Conservation (phyloP, 1,140 invertebrate species). For the Sycophila sp. region DNA sequence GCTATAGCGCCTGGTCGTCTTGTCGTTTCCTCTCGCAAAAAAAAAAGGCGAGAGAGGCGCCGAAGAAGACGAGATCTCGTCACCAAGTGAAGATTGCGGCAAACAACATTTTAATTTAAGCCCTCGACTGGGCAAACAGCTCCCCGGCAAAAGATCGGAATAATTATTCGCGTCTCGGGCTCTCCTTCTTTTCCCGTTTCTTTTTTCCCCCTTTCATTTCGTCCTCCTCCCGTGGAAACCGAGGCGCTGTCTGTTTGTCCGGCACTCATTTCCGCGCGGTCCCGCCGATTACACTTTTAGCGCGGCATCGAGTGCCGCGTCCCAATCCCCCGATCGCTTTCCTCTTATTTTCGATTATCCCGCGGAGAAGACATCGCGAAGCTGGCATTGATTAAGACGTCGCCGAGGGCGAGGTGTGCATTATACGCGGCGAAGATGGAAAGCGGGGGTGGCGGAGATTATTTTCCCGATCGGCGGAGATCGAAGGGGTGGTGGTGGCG, state of each 20-base stretch:
- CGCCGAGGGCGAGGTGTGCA: neutral
- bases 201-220: neutral
- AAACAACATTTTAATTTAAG: constrained; percentile 41
- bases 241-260: constrained; percentile 27
- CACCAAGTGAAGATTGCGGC: constrained; percentile 17
- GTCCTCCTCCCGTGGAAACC: neutral
- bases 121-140: constrained; percentile 20
- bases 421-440: neutral
- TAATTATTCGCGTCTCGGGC: constrained; percentile 22
- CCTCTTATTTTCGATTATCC: neutral
- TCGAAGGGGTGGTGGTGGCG: neutral
- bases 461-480: constrained; percentile 19
- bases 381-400: constrained; percentile 39
- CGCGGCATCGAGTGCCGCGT: neutral
- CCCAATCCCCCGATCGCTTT: neutral
- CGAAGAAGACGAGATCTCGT: constrained; percentile 1
- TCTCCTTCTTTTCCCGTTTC: neutral
- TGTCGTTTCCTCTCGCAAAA: neutral
- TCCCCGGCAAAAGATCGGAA: neutral
- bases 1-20: too few relatives aligned
- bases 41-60: too few relatives aligned
- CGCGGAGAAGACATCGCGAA: constrained; percentile 17
- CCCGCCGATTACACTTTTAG: constrained; percentile 36
- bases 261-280: constrained; percentile 32
- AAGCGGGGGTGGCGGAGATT: neutral